Conservation (phyloP, 1,140 invertebrate genomes). For the Neodiprion pinetum region DNA sequence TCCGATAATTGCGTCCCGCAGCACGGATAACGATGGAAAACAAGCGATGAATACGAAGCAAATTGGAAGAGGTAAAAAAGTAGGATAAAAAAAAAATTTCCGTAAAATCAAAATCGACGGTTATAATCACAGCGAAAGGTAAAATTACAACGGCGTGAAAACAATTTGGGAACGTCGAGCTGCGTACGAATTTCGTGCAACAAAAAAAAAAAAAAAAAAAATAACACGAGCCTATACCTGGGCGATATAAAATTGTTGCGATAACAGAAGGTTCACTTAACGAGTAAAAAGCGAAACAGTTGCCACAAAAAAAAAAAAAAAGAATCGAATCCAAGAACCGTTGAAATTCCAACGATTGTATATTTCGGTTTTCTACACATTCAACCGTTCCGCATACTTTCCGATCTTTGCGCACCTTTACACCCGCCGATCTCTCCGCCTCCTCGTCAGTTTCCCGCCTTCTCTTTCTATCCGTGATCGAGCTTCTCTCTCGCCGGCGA, state of each 20-base stretch:
- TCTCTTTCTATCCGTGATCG: background rate
- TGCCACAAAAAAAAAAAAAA: background rate
- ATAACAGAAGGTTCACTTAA: no score
- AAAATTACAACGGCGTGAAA: no score
- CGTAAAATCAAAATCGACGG: background rate
- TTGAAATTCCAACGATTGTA: background rate
- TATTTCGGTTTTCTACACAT: background rate
- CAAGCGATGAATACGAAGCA: slow-evolving; percentile 12
- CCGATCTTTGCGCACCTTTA: background rate
- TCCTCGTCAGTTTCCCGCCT: slow-evolving; percentile 12
- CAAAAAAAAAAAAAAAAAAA: background rate
- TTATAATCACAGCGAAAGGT: no score
- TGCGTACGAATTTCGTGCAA: background rate
- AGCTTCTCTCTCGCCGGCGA: slow-evolving; percentile 11
- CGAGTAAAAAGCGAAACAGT: no score
- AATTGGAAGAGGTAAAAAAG: background rate
- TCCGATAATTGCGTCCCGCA: slow-evolving; percentile 6
- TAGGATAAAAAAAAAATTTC: background rate
- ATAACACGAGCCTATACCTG: background rate
- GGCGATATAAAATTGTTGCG: no score
- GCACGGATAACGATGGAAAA: background rate
- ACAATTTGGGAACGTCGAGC: background rate
- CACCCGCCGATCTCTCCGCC: slow-evolving; percentile 20
- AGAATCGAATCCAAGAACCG: no score
- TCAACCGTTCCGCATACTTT: slow-evolving; percentile 18